Evolutionary conservation across 2,113 vertebrate species (phyloP).

Genomic region (Tringa solitaria): DNA sequence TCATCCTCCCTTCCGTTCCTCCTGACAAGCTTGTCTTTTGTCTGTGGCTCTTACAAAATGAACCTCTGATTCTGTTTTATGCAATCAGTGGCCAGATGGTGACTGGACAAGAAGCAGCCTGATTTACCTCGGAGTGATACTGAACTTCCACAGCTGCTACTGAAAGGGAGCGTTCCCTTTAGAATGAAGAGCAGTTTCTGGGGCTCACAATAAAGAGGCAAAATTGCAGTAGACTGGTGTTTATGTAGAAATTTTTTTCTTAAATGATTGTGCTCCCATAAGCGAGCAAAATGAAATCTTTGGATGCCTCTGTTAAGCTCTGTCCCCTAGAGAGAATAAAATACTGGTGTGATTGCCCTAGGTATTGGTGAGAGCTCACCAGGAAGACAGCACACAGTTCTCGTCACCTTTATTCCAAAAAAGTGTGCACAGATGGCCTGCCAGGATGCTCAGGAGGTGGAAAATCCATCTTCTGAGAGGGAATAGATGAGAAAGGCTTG

Average conservation of each 20-base stretch:
- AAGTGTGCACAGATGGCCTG: not conserved
- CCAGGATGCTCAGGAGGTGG: not conserved
- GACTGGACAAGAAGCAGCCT: constrained; percentile 30
- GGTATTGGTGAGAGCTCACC: not conserved
- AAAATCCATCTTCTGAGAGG: not conserved
- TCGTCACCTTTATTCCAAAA: not conserved
- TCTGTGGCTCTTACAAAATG: not conserved
- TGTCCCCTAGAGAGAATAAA: not conserved
- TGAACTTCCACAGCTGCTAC: not conserved
- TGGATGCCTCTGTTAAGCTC: not conserved
- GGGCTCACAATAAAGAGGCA: not conserved
- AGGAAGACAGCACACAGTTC: not conserved
- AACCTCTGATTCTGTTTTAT: not conserved
- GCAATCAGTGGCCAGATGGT: constrained; percentile 24
- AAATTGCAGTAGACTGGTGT: not conserved
- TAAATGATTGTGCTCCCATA: not conserved
- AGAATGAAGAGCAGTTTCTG: not conserved
- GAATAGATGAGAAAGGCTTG: not conserved
- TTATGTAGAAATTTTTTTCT: not conserved
- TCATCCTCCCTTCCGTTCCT: not conserved
- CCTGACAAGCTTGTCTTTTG: not conserved
- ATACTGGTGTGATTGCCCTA: not conserved
- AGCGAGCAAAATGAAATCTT: not conserved
- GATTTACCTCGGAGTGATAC: not conserved
- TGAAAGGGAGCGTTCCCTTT: not conserved